Conservation (phyloP, 2,113 vertebrate species). For the Lycaon pictus region DNA sequence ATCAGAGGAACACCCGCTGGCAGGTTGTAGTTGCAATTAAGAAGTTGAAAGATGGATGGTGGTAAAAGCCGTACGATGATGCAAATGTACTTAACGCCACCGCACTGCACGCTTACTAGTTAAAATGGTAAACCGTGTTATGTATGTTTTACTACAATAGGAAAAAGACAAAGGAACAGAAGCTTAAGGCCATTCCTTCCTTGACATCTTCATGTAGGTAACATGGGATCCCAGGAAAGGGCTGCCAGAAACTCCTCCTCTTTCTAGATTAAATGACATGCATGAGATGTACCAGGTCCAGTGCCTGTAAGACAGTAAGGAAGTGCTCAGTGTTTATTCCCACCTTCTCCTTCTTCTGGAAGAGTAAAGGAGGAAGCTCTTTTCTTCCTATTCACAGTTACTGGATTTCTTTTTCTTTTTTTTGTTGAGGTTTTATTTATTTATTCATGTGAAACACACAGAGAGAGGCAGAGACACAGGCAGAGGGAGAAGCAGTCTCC, state of each 20-base stretch:
- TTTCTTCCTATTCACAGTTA: conserved; percentile 7
- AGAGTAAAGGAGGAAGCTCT: background rate
- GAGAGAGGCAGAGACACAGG: too few relatives aligned
- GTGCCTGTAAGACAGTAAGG: background rate
- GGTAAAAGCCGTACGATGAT: background rate
- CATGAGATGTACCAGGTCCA: background rate
- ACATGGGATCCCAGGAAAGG: background rate
- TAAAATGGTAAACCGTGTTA: background rate
- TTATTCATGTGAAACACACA: too few relatives aligned
- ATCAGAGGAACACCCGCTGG: background rate
- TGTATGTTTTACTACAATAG: background rate
- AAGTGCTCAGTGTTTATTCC: background rate
- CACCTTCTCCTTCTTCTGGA: background rate
- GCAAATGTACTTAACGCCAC: conserved; percentile 11
- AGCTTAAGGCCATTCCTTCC: background rate
- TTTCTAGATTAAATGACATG: background rate
- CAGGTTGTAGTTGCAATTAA: conserved; percentile 50
- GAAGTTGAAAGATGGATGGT: too few relatives aligned
- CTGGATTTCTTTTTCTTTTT: background rate
- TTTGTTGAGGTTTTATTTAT: too few relatives aligned
- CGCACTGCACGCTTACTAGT: background rate
- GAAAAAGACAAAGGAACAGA: background rate
- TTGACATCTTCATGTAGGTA: background rate
- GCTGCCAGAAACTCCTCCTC: background rate
- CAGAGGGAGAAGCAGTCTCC: too few relatives aligned